phyloP scores from a whole-genome alignment of 2,797 vertebrate species.

The Podarcis siculus region DNA sequence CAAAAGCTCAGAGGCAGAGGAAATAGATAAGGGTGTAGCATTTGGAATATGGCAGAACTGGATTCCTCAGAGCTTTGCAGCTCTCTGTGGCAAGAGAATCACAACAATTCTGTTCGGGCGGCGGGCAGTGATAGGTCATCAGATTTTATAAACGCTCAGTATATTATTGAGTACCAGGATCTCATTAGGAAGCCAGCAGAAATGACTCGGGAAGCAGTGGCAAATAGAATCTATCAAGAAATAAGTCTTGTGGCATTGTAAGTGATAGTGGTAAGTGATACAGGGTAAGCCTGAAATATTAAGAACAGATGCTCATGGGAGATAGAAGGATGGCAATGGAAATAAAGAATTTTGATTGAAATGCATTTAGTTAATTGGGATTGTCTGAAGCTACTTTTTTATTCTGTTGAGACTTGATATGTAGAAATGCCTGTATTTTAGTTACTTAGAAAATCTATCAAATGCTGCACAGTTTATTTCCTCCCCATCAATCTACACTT shows the following conservation, averaged over 20 bases:
- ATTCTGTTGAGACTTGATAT: background rate
- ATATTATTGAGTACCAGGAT: conserved; percentile 18
- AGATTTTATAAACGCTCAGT: background rate
- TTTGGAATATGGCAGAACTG: conserved; percentile 32
- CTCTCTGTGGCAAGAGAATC: conserved; percentile 6
- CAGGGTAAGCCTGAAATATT: background rate
- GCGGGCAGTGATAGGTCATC: background rate
- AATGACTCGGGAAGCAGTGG: conserved; percentile 23
- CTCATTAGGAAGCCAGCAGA: conserved; percentile 43
- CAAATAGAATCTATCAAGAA: conserved; percentile 36
- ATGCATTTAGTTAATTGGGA: conserved; percentile 33
- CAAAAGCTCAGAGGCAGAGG: conserved; percentile 52
- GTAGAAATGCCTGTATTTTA: background rate
- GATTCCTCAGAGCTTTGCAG: conserved; percentile 35
- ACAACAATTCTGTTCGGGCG: conserved; percentile 31
- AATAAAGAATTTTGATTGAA: conserved; percentile 1
- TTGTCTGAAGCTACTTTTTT: conserved; percentile 6
- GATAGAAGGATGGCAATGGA: conserved; percentile 15
- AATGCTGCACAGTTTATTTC: background rate
- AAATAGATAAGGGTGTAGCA: conserved; percentile 18
- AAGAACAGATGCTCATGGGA: background rate
- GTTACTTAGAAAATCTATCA: background rate
- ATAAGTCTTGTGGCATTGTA: background rate
- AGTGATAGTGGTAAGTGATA: too few species aligned
- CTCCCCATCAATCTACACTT: background rate